Evolutionary conservation across 1,140 invertebrate species (phyloP), one percentile per base, ranked within the genome.

Genomic region (Yoshiicerus persimilis): DNA sequence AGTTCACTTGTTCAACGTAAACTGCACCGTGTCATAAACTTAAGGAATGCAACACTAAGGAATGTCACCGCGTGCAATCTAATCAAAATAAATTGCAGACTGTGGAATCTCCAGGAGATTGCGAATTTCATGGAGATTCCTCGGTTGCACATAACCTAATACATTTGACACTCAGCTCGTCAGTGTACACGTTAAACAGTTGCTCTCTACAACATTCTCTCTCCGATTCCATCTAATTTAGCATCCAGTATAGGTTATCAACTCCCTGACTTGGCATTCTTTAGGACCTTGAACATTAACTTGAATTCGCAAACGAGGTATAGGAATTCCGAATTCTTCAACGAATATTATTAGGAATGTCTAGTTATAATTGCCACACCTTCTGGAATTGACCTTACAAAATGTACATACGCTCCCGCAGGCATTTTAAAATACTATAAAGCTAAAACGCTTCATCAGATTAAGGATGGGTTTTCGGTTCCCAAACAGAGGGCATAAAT

Each of bases 41-140:
- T 8, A 36, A 80, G 75, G 75, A 80, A 80, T 80, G 75, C 75
- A 80, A 80, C 20, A 16, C 75, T n/a, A 11, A n/a, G 34, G 75
- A 80, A 80, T 80, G 75, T 80, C 23, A n/a, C 75, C 34, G 83
- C 25, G 47, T 84, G 83, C 83, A 84, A 20, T 62, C 39, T 62
- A 84, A 84, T 84, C n/a, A 84, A 47, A 84, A 84, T 84, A 47
- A 84, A 84, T 84, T 38, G 47, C 38, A 30, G 83, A 84, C 23
- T 23, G 20, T 27, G 39, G 83, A 84, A 84, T 84, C 77, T 62
- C 38, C 2, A 27, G 9, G 39, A 84, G 83, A 47, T 84, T 84
- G 83, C 83, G 27, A 84, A 84, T 84, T 84, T 80, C 32, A 32
- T 34, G 16, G 16, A 80, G 34, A 80, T 80, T 80, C 30, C 16